Evolutionary conservation across 2,888 invertebrate species (phyloP).

Genomic region (Xestia xanthographa): DNA sequence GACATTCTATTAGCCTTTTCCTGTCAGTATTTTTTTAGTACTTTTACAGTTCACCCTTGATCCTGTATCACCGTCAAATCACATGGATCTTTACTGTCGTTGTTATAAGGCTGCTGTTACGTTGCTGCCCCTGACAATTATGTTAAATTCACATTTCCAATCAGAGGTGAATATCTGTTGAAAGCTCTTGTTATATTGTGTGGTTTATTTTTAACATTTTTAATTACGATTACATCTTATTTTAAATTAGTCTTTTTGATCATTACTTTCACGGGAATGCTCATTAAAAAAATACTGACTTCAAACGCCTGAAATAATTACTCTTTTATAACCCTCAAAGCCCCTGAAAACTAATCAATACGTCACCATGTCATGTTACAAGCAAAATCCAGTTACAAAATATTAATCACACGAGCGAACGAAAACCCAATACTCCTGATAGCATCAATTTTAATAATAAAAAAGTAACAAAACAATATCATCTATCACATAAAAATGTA

Average conservation of each 20-base stretch:
- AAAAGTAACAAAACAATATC: slow-evolving; percentile 37
- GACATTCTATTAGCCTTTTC: no score
- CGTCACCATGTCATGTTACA: slow-evolving; percentile 31
- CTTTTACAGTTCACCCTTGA: neutral
- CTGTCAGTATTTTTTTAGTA: no score
- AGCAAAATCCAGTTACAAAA: slow-evolving; percentile 43
- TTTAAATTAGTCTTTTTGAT: neutral
- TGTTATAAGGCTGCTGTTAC: neutral
- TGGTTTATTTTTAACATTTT: neutral
- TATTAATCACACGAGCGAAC: slow-evolving; percentile 46
- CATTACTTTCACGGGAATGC: neutral
- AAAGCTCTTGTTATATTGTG: no score
- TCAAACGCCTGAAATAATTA: no score
- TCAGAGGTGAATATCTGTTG: no score
- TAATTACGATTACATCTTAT: no score
- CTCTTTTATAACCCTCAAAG: neutral
- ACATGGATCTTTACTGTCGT: neutral
- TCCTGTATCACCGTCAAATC: neutral
- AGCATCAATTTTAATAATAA: slow-evolving; percentile 44
- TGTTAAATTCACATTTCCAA: neutral
- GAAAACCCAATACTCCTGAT: slow-evolving; percentile 33
- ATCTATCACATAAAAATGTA: slow-evolving; percentile 61
- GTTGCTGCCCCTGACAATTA: neutral
- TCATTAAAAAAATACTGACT: neutral
- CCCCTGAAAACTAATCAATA: slow-evolving; percentile 16